Conservation (phyloP, 2,797 vertebrate genomes). For the Chloroceryle amazona region DNA sequence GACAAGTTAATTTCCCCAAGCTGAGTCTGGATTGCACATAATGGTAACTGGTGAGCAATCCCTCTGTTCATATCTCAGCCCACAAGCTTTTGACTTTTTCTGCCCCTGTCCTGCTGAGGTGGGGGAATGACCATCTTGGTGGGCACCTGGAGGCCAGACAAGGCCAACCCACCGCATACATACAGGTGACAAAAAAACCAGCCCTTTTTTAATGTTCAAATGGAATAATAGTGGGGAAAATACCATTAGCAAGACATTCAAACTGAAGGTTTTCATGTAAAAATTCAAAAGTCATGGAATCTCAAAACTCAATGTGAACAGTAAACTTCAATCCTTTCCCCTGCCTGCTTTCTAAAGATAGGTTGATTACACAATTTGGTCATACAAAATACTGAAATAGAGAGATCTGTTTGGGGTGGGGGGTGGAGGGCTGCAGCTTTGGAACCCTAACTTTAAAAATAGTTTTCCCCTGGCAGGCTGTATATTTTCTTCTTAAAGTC, state of each 20-base stretch:
- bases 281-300: neutral
- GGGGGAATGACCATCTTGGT: neutral
- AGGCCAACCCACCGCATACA: neutral
- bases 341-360: neutral
- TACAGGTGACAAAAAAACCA: neutral
- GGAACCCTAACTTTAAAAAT: neutral
- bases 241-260: neutral
- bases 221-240: neutral
- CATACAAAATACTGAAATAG: neutral
- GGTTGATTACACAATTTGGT: neutral
- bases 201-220: neutral
- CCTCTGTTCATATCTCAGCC: too few species aligned
- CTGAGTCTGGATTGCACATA: neutral
- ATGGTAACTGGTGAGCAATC: neutral
- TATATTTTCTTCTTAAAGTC: neutral
- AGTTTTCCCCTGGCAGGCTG: neutral
- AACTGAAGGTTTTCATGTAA: neutral
- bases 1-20: neutral
- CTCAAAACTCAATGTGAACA: neutral
- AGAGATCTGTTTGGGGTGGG: neutral
- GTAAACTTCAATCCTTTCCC: neutral
- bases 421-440: neutral
- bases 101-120: neutral
- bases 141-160: neutral
- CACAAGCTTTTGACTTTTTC: neutral